These are phyloP conservation scores for Luffia ferchaultella DNA, from an alignment of 2,888 invertebrate species.

Conservation along the genomic window DNA sequence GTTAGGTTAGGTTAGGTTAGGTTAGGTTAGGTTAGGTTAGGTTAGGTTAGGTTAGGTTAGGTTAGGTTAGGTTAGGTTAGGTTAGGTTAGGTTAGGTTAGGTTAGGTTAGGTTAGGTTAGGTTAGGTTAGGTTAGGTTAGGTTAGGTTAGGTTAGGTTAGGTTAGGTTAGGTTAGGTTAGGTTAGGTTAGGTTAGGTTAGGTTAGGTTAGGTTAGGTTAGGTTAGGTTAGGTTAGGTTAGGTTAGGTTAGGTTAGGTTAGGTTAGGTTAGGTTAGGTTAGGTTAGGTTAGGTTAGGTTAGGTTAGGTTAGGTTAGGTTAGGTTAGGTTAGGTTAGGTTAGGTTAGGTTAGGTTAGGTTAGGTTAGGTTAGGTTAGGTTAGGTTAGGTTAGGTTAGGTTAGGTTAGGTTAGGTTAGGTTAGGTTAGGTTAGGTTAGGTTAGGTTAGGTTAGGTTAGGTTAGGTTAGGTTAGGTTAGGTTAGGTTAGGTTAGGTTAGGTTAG, in stretches of 20 bases:
- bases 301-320: slow-evolving; percentile 9
- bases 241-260: slow-evolving; percentile 12
- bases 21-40: slow-evolving; percentile 7
- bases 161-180: slow-evolving; percentile 7
- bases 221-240: slow-evolving; percentile 12
- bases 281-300: slow-evolving; percentile 10
- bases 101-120: slow-evolving; percentile 7
- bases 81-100: slow-evolving; percentile 8
- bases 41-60: slow-evolving; percentile 6
- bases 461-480: slow-evolving; percentile 9
- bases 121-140: slow-evolving; percentile 12
- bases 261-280: slow-evolving; percentile 10
- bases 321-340: slow-evolving; percentile 11
- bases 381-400: slow-evolving; percentile 9
- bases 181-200: slow-evolving; percentile 8
- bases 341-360: slow-evolving; percentile 12
- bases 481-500: slow-evolving; percentile 10
- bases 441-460: slow-evolving; percentile 12
- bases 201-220: slow-evolving; percentile 9
- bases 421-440: slow-evolving; percentile 11
- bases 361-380: slow-evolving; percentile 12
- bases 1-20: slow-evolving; percentile 9
- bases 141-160: slow-evolving; percentile 7
- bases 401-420: slow-evolving; percentile 9
- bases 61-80: slow-evolving; percentile 7